Percentiles rank a stretch among this genome's conserved stretches.
phyloP scores from a whole-genome alignment of 2,797 vertebrate genomes.

The Coregonus sp. region DNA sequence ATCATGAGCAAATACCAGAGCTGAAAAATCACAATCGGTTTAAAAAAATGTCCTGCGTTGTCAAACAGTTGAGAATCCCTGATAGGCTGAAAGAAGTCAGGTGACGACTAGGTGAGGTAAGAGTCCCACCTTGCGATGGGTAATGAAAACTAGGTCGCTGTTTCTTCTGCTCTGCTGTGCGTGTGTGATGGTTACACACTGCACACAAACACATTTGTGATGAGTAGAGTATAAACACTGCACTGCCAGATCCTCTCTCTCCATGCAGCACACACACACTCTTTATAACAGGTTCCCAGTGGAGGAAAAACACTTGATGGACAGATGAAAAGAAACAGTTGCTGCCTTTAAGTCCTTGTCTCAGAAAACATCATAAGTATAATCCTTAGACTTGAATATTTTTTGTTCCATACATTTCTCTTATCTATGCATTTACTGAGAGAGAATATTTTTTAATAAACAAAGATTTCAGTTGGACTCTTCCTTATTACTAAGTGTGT shows the following conservation, averaged over 20 bases:
- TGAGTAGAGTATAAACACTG: slow-evolving; percentile 58
- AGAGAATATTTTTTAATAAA: slow-evolving; percentile 58
- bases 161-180: slow-evolving; percentile 55
- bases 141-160: slow-evolving; percentile 61
- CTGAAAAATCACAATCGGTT: slow-evolving; percentile 56
- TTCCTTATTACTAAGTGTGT: slow-evolving; percentile 73
- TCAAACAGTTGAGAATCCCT: slow-evolving; percentile 79
- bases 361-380: slow-evolving; percentile 61
- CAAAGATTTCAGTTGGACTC: slow-evolving; percentile 71
- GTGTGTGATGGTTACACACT: slow-evolving; percentile 61
- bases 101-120: slow-evolving; percentile 82
- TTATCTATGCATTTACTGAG: slow-evolving; percentile 72
- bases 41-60: slow-evolving; percentile 70
- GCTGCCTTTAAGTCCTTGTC: slow-evolving; percentile 72
- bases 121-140: slow-evolving; percentile 66
- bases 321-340: slow-evolving; percentile 61
- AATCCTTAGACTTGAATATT: slow-evolving; percentile 77
- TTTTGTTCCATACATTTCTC: slow-evolving; percentile 69
- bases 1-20: slow-evolving; percentile 51
- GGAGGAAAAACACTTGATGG: slow-evolving; percentile 63
- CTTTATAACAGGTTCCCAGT: slow-evolving; percentile 63
- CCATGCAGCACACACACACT: slow-evolving; percentile 68
- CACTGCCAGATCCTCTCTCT: slow-evolving; percentile 60
- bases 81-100: slow-evolving; percentile 83
- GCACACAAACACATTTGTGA: slow-evolving; percentile 57